Evolutionary conservation across 2,113 vertebrate genomes (phyloP), one percentile per base, ranked within the genome.

Genomic region (Steatornis caripensis): DNA sequence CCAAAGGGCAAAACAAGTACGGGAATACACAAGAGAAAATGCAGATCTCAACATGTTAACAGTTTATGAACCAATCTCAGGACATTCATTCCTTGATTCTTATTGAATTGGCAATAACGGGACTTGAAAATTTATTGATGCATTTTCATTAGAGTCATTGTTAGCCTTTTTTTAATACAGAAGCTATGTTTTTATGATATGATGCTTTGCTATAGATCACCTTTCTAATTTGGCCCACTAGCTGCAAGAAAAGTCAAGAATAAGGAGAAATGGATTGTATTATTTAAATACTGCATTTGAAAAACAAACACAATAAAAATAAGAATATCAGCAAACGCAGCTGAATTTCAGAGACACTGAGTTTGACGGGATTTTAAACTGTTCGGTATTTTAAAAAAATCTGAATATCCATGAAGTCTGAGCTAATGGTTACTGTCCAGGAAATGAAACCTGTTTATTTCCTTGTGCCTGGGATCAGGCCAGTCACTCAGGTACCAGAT

Each of bases 11-110:
- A 45, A 95, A 93, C 34, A 85, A 94, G 93, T 98, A 98, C 97
- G 85, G 90, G 69, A 98, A 98, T 94, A 97, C 97, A 93, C 97
- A 96, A 85, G 88, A 97, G 96, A 97, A 98, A 98, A 98, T 93
- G 84, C 94, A 98, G 97, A 96, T 97, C 96, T 96, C 89, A 93
- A 92, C 78, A 97, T 91, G 88, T 97, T 97, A 98, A 96, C 70
- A 91, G 97, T 95, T 97, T 92, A 90, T 66, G 75, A 86, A 89
- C 61, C 93, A 78, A 79, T 95, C 84, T 90, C 64, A 72, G 49
- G 26, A 26, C 46, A 93, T 51, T 94, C 37, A 57, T 77, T 91
- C 43, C 51, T 90, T 87, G 65, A 93, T 95, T 91, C 53, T 81
- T 46, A 58, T 82, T 87, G 14, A 83, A 34, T 16, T 77, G 78